phyloP scores from a whole-genome alignment of 1,140 invertebrate species.

The Sitobion miscanthi region DNA sequence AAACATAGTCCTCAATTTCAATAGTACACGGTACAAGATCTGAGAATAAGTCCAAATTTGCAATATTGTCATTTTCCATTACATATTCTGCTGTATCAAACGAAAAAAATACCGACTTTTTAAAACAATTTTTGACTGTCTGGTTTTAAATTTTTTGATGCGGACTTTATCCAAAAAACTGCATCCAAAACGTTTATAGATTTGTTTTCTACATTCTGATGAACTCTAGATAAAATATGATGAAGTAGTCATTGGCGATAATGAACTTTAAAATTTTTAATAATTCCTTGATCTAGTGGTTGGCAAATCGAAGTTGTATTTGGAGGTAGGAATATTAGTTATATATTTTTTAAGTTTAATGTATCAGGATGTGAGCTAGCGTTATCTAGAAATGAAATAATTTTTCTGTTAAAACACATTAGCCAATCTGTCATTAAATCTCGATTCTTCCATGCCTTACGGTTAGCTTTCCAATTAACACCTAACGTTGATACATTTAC shows the following conservation, averaged over 20 bases:
- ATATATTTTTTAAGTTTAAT: background rate
- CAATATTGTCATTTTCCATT: too few relatives aligned
- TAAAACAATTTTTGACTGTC: background rate
- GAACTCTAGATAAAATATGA: background rate
- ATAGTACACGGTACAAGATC: too few relatives aligned
- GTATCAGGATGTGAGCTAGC: conserved; percentile 11
- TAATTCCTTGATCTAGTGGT: background rate
- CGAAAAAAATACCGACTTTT: too few relatives aligned
- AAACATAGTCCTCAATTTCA: too few relatives aligned
- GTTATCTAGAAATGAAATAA: background rate
- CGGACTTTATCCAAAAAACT: background rate
- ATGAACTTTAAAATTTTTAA: background rate
- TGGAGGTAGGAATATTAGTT: conserved; percentile 9
- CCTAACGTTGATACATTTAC: background rate
- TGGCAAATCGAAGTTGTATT: background rate
- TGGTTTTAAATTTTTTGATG: background rate
- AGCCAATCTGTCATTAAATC: background rate
- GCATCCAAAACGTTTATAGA: background rate
- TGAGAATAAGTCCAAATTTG: too few relatives aligned
- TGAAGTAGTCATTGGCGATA: background rate
- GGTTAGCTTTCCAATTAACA: background rate
- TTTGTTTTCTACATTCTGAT: background rate
- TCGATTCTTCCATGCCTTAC: background rate
- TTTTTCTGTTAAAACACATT: conserved; percentile 10
- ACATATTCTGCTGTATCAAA: too few relatives aligned